Percentiles rank a stretch among this genome's conserved stretches.
Conservation (phyloP, 2,888 invertebrate species). For the Koerneria pararmatus region DNA sequence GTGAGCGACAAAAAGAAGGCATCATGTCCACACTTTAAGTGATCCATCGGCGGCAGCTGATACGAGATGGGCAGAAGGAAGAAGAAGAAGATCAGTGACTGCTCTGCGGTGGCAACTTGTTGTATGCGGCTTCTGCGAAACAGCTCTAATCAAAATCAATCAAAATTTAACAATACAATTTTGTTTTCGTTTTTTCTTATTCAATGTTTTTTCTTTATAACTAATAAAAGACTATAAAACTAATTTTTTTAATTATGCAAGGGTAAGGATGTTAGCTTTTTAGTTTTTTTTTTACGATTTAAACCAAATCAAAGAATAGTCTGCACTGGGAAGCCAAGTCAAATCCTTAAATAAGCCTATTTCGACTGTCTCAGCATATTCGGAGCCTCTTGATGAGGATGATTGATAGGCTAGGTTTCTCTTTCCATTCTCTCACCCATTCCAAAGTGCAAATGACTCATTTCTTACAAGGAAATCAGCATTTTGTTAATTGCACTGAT, state of each 20-base stretch:
- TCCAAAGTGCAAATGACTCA: too few relatives aligned
- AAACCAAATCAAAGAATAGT: too few relatives aligned
- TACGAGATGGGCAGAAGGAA: background rate
- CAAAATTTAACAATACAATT: background rate
- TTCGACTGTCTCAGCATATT: slow-evolving; percentile 5
- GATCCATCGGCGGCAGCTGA: slow-evolving; percentile 16
- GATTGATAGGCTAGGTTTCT: too few relatives aligned
- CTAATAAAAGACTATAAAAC: background rate
- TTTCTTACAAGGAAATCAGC: too few relatives aligned
- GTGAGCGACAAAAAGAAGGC: slow-evolving; percentile 7
- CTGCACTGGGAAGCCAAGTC: too few relatives aligned
- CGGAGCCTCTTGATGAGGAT: too few relatives aligned
- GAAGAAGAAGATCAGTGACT: background rate
- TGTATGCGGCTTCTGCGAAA: background rate
- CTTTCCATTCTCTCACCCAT: too few relatives aligned
- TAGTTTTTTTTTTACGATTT: too few relatives aligned
- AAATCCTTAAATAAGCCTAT: background rate
- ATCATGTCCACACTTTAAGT: slow-evolving; percentile 21
- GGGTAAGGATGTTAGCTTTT: too few relatives aligned
- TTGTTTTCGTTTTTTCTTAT: background rate
- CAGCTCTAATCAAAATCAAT: background rate
- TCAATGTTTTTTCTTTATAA: background rate
- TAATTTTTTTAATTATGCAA: background rate
- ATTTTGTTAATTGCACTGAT: too few relatives aligned
- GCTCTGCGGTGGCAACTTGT: background rate